phyloP scores from a whole-genome alignment of 2,113 vertebrate genomes.

The Ophthalmolycus amberensis region DNA sequence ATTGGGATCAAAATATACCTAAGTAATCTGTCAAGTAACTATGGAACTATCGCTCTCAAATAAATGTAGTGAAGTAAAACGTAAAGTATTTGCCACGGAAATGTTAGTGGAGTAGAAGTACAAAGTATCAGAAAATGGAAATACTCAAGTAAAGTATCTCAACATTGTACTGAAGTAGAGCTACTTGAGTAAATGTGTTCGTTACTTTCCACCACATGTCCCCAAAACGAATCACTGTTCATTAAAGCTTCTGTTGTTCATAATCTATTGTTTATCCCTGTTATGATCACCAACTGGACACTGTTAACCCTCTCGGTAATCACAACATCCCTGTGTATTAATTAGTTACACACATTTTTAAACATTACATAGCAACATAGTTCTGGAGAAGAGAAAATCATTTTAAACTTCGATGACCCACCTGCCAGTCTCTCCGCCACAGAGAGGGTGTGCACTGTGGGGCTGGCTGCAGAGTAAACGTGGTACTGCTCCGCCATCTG shows the following conservation, averaged over 20 bases:
- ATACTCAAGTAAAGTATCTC: neutral
- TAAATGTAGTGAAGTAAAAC: neutral
- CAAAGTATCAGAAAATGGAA: neutral
- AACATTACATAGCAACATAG: neutral
- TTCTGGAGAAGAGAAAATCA: neutral
- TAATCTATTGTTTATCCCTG: neutral
- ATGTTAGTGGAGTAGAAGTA: neutral
- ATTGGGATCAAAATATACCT: too few species aligned
- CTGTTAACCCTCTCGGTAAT: neutral
- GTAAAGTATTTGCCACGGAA: neutral
- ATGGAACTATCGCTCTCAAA: too few species aligned
- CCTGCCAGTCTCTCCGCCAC: constrained; percentile 86
- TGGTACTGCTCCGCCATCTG: constrained; percentile 81
- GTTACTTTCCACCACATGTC: neutral
- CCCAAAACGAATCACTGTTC: neutral
- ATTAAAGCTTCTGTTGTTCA: neutral
- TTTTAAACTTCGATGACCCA: constrained; percentile 37
- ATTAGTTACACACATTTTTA: neutral
- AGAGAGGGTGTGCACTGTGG: constrained; percentile 72
- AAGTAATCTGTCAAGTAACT: neutral
- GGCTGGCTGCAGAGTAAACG: constrained; percentile 51
- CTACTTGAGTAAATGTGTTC: neutral
- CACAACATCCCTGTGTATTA: neutral
- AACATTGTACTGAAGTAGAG: neutral
- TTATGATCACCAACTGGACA: neutral